Percentiles rank a stretch among this genome's conserved stretches.
Evolutionary conservation across 2,888 invertebrate species (phyloP).

Genomic region (Tenthredo livida): DNA sequence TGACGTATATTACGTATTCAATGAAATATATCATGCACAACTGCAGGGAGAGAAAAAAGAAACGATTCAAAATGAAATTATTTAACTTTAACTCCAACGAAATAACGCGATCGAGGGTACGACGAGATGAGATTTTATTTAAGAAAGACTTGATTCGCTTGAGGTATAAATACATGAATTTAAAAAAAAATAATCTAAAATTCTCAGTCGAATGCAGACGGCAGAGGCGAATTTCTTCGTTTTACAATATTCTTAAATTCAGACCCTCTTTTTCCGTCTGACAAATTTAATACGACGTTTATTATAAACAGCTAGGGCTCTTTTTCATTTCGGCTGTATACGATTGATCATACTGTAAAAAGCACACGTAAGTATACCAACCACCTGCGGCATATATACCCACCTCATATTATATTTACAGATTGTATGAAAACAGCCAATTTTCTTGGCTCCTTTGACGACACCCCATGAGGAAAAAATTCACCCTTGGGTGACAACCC

Average conservation of each 20-base stretch:
- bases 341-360: background rate
- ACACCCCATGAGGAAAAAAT: background rate
- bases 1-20: background rate
- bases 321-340: background rate
- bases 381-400: conserved; percentile 1
- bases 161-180: background rate
- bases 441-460: conserved; percentile 10
- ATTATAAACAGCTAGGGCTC: conserved; percentile 8
- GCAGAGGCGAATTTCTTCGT: background rate
- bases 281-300: background rate
- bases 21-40: background rate
- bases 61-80: background rate
- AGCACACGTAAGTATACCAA: background rate
- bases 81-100: background rate
- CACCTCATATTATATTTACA: background rate
- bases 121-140: background rate
- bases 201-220: background rate
- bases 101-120: background rate
- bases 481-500: background rate
- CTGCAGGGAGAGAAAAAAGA: background rate
- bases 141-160: background rate
- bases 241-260: background rate
- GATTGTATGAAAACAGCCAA: conserved; percentile 8
- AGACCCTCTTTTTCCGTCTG: background rate
- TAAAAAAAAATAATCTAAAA: background rate